Base-by-base conservation (phyloP, 2,888 invertebrate species). In the Elmis aenea region DNA sequence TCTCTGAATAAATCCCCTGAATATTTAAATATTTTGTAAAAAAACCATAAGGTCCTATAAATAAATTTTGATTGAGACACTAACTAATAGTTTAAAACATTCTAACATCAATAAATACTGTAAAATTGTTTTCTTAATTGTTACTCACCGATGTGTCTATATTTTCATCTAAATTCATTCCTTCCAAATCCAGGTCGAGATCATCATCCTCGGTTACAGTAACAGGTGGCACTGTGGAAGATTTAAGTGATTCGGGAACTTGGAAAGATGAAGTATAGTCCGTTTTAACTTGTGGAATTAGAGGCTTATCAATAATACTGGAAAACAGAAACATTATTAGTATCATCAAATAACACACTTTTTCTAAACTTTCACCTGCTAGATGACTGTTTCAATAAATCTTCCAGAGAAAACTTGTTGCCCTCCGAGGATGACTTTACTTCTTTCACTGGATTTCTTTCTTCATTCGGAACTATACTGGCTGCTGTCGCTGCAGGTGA, bases 161-260 rank as follows among this genome's bases (percentile, higher is more conserved):
- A 58, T 77, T 79, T 45, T 85, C 85, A 62, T 91, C 90, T 14
- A 93, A 69, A 49, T 80, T 81, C 50, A 89, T 76, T 48, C 83
- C 85, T 48, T 90, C 89, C 32, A 92, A 75, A 65, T 92, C 92
- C 28, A 85, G 67, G 60, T 92, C 91, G 22, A 91, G 68, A 57
- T 92, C 91, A 43, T 80, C 79, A 33, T 66, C 65, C 33, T 66
- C 56, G 12, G 29, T 38, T 31, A 35, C 23, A 22, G 33, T 9
- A 11, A 5, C 22, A n/a, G 13, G 9, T 13, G 33, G 13, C 9
- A 6, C 8, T 11, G 24, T 14, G n/a, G 6, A 10, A n/a, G n/a
- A 9, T 4, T 9, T 9, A 21, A 21, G 3, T 3, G 21, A 3
- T 9, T 21, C 10, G 21, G 3, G 10, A 21, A 3, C n/a, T 9